A percentile compares a stretch with the other conserved stretches of the same genome.
Conservation (phyloP, 1,140 invertebrate genomes). For the Heliothis subflexa region DNA sequence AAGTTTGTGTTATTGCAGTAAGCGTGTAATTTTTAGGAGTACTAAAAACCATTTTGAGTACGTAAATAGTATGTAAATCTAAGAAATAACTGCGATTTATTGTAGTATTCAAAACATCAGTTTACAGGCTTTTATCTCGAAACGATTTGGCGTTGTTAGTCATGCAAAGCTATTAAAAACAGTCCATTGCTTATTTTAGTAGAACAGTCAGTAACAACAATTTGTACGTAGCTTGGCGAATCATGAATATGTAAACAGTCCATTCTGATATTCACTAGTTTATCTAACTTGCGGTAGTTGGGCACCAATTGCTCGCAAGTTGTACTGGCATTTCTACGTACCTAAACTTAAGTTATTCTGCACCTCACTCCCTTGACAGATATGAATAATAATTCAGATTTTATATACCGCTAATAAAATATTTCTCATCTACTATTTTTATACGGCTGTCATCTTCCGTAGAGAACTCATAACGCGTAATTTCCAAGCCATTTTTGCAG, state of each 20-base stretch:
- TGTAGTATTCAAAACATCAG: too few relatives aligned
- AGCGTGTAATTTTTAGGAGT: too few relatives aligned
- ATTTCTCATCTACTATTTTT: not conserved
- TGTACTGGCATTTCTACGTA: not conserved
- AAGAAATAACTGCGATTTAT: too few relatives aligned
- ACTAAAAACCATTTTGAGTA: too few relatives aligned
- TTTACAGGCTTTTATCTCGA: not conserved
- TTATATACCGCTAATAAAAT: not conserved
- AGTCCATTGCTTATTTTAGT: constrained; percentile 3
- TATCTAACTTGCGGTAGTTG: not conserved
- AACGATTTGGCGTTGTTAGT: not conserved
- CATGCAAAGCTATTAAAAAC: not conserved
- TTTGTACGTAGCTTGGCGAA: not conserved
- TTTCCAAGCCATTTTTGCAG: not conserved
- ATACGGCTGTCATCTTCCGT: not conserved
- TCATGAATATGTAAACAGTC: constrained; percentile 34
- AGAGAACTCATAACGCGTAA: not conserved
- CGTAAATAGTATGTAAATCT: too few relatives aligned
- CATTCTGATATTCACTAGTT: constrained; percentile 13
- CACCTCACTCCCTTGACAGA: not conserved
- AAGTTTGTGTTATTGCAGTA: too few relatives aligned
- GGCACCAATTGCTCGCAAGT: constrained; percentile 17
- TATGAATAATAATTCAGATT: not conserved
- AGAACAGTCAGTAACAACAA: not conserved
- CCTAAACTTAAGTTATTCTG: constrained; percentile 25